Evolutionary conservation across 1,140 invertebrate species (phyloP), one percentile per base, ranked within the genome.

Genomic region (Acromyrmex heyeri): DNA sequence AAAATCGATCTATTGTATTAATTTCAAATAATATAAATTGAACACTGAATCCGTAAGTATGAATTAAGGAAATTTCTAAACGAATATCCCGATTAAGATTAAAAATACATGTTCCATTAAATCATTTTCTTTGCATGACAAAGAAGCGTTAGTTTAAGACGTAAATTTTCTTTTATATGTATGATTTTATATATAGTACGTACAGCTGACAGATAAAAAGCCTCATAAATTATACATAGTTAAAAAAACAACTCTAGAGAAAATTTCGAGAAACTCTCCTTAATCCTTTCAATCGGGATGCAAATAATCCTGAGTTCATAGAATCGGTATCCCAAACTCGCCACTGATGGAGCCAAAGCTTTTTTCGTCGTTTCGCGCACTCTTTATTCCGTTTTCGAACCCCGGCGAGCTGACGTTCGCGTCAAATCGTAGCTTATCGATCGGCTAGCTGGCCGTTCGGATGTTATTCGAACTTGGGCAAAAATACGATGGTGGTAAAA

Each of bases 391-490:
- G 73, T 85, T 85, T 78, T 67, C 73, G 50, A 77, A 44, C 44
- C 14, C n/a, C 34, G n/a, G 61, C 73, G 59, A 65, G 61, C 48
- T 78, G 82, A 85, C 73, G 44, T 78, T 65, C 50, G 30, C 72
- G 75, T 85, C 82, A 85, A 76, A 78, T 76, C 72, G 82, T 30
- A 55, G 50, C 50, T 78, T 78, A 85, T 85, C 82, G 82, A 83
- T 83, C 69, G 79, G 24, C 55, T 14, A 50, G 79, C 53, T 34
- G 79, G 55, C 55, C 79, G 38, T 75, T 73, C 44, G 69, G 27
- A n/a, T 61, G 79, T 75, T 83, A 83, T 83, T 73, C 79, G 24
- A 44, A 73, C 53, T 61, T 77, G 21, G 75, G 38, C n/a, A 48
- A 83, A 83, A 83, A 83, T 75, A 75, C 38, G 55, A 27, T 50